Conservation (phyloP, 1,140 invertebrate species). For the Formica exsecta region DNA sequence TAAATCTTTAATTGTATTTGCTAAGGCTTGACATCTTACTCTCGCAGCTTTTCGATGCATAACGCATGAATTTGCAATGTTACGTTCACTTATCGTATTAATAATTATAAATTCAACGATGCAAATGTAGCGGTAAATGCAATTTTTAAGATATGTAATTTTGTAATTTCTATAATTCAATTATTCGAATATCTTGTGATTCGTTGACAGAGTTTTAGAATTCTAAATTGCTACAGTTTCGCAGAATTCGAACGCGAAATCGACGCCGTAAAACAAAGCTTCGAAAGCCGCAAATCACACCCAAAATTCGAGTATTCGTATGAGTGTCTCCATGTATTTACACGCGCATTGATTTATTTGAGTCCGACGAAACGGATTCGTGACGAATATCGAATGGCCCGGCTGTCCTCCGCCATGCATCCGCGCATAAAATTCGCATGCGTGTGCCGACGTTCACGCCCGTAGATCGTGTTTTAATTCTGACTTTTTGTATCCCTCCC, state of each 20-base stretch:
- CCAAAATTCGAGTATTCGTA: not conserved
- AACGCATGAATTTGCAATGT: not conserved
- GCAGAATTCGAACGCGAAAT: not conserved
- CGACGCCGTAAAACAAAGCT: not conserved
- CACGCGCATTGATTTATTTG: constrained; percentile 43
- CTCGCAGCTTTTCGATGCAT: not conserved
- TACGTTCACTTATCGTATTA: not conserved
- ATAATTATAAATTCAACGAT: not conserved
- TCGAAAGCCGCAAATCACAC: not conserved
- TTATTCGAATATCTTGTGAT: too few relatives aligned
- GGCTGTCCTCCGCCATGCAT: constrained; percentile 51
- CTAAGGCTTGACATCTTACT: not conserved
- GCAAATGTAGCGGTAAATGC: not conserved
- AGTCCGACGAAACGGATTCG: constrained; percentile 11
- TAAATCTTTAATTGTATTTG: constrained; percentile 2
- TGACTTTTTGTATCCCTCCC: constrained; percentile 36
- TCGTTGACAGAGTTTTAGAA: too few relatives aligned
- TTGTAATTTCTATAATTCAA: too few relatives aligned
- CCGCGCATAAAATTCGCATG: constrained; percentile 47
- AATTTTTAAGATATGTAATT: too few relatives aligned
- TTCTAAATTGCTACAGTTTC: not conserved
- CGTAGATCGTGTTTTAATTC: constrained; percentile 63
- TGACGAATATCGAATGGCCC: constrained; percentile 67
- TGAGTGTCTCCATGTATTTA: not conserved
- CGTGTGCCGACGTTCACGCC: constrained; percentile 8